Conservation (phyloP, 2,113 vertebrate species). For the Scolopax mira region DNA sequence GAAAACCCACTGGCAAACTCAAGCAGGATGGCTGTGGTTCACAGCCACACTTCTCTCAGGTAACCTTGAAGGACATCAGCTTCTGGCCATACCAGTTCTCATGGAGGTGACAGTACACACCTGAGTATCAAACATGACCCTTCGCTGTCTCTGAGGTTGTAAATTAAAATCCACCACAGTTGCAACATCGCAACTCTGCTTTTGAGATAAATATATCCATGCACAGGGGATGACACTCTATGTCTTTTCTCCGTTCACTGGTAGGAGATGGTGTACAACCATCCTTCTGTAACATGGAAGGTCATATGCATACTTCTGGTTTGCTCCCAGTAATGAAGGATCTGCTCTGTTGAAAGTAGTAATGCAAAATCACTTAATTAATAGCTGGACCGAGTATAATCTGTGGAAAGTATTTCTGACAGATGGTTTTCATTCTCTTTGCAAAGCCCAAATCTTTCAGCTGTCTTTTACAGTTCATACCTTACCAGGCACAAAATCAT, state of each 20-base stretch:
- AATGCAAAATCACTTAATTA: conserved; percentile 45
- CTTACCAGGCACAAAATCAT: conserved; percentile 34
- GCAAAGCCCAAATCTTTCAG: conserved; percentile 52
- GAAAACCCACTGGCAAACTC: conserved; percentile 23
- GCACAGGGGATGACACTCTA: not conserved
- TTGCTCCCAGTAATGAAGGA: not conserved
- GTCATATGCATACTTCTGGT: not conserved
- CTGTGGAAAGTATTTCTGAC: conserved; percentile 58
- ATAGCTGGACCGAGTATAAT: not conserved
- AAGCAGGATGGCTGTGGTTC: not conserved
- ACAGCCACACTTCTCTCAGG: not conserved
- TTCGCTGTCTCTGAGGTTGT: not conserved
- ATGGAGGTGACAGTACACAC: not conserved
- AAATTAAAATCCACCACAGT: not conserved
- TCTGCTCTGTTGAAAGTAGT: conserved; percentile 11
- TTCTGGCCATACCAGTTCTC: not conserved
- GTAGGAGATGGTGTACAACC: not conserved
- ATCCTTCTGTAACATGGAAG: not conserved
- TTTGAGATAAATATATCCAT: not conserved
- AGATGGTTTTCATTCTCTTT: conserved; percentile 66
- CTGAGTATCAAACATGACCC: fast-evolving
- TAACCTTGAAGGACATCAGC: not conserved
- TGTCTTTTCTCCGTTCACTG: not conserved
- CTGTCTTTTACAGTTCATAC: conserved; percentile 55
- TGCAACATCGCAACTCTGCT: not conserved